Evolutionary conservation across 2,113 vertebrate genomes (phyloP).

Genomic region (Tursiops truncatus): DNA sequence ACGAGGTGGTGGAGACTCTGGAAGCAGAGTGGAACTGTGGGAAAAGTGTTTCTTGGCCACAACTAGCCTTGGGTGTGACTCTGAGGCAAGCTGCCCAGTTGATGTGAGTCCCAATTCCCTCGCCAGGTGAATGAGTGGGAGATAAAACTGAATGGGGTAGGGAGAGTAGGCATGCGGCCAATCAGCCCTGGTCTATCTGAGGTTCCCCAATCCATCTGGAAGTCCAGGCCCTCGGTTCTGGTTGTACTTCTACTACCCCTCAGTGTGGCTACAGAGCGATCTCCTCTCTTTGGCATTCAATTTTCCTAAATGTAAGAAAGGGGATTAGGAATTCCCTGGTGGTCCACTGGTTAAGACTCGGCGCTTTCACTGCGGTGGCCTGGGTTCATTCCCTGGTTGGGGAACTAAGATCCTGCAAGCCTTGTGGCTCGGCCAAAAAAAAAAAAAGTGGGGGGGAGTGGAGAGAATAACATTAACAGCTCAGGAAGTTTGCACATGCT

Average conservation of each 20-base stretch:
- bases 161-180: background rate
- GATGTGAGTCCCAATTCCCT: background rate
- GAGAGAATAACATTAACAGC: background rate
- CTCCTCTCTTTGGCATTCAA: background rate
- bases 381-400: background rate
- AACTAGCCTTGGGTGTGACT: background rate
- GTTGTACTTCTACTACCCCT: background rate
- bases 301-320: background rate
- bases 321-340: background rate
- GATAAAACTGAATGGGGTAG: background rate
- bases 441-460: fast-evolving
- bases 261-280: background rate
- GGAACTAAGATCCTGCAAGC: background rate
- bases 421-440: background rate
- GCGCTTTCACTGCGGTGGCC: background rate
- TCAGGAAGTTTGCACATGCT: background rate
- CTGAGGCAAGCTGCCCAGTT: background rate
- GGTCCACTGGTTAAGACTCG: fast-evolving
- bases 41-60: background rate
- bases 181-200: background rate
- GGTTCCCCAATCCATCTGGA: background rate
- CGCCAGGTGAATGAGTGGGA: background rate
- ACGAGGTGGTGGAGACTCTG: background rate
- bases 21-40: background rate
- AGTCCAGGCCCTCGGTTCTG: background rate